These are phyloP conservation scores for Aegotheles bennettii DNA, from an alignment of 2,113 vertebrate genomes.

Conservation along the genomic window DNA sequence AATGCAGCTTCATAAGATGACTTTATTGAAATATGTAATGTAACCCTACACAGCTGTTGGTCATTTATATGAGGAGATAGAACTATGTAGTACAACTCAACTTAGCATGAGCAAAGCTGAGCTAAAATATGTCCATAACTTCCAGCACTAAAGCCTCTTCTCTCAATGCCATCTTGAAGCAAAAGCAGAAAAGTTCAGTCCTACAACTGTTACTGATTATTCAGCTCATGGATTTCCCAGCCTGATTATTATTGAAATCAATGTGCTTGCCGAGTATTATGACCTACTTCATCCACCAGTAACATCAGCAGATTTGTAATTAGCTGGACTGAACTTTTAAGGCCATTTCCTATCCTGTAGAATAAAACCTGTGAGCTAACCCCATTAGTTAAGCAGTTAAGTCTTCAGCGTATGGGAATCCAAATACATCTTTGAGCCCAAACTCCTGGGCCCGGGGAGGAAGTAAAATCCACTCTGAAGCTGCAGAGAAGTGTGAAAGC, in stretches of 20 bases:
- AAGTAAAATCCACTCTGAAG: not conserved
- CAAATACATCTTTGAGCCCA: not conserved
- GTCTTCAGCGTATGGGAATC: not conserved
- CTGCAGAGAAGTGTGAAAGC: not conserved
- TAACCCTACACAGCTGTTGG: not conserved
- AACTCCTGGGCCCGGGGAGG: not conserved
- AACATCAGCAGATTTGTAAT: not conserved
- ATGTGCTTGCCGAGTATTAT: not conserved
- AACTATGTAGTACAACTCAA: not conserved
- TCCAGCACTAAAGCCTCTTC: not conserved
- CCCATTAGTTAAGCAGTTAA: not conserved
- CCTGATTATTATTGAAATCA: not conserved
- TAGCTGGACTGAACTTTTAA: not conserved
- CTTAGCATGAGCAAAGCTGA: not conserved
- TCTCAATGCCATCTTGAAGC: not conserved
- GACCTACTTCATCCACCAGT: not conserved
- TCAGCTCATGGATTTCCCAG: not conserved
- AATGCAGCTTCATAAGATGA: not conserved
- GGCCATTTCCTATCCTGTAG: not conserved
- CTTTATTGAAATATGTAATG: not conserved
- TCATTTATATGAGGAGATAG: not conserved
- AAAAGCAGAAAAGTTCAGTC: not conserved
- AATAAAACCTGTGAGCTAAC: not conserved
- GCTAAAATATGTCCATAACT: not conserved
- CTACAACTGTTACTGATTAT: not conserved